These are phyloP conservation scores for Macquaria ambigua DNA, from an alignment of 2,113 vertebrate genomes.

Conservation along the genomic window DNA sequence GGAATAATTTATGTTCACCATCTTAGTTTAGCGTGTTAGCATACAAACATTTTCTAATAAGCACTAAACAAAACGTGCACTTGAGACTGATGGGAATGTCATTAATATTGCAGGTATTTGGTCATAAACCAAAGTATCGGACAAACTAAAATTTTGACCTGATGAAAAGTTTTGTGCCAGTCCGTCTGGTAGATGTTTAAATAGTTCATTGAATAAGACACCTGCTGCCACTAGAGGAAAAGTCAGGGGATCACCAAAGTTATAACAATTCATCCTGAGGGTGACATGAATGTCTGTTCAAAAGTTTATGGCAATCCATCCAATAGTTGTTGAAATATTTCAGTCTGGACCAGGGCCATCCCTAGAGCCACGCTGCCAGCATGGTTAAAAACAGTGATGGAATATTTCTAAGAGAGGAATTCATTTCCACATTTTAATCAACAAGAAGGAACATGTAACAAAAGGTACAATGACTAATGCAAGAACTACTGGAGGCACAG, in stretches of 20 bases:
- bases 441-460: background rate
- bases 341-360: too few relatives aligned
- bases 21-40: too few relatives aligned
- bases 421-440: background rate
- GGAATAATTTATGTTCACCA: too few relatives aligned
- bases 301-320: background rate
- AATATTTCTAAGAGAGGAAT: background rate
- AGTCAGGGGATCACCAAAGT: background rate
- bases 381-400: background rate
- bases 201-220: too few relatives aligned
- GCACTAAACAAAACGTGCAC: too few relatives aligned
- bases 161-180: background rate
- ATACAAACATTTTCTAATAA: too few relatives aligned
- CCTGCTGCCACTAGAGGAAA: background rate
- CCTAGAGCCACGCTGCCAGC: background rate
- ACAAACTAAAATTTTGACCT: background rate
- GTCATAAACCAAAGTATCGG: too few relatives aligned
- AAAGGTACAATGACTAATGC: constrained; percentile 3
- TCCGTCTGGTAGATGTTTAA: too few relatives aligned
- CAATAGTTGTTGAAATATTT: background rate
- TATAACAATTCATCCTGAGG: background rate
- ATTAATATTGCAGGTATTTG: too few relatives aligned
- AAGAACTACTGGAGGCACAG: background rate
- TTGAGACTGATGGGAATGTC: too few relatives aligned
- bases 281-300: background rate